Conservation (phyloP, 2,797 vertebrate species). For the Sebastiscus tertius region DNA sequence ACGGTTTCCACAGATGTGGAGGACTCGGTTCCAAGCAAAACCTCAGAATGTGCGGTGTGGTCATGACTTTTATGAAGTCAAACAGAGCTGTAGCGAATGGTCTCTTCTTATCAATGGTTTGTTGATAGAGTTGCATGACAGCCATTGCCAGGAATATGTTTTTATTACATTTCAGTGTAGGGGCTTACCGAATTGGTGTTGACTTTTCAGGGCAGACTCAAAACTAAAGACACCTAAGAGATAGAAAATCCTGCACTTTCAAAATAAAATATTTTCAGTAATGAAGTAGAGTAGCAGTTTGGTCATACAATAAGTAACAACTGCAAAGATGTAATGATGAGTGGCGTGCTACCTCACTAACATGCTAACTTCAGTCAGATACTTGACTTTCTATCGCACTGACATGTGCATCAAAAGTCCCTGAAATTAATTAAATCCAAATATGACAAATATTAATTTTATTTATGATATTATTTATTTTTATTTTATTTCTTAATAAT, state of each 20-base stretch:
- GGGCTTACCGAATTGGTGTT: not conserved
- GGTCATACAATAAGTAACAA: not conserved
- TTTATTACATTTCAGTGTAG: not conserved
- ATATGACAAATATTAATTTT: too few relatives aligned
- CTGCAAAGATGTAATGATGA: not conserved
- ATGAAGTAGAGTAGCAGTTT: not conserved
- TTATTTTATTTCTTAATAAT: too few relatives aligned
- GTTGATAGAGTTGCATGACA: not conserved
- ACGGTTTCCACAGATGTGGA: not conserved
- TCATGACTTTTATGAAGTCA: not conserved
- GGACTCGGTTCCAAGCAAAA: conserved; percentile 2
- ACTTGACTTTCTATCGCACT: not conserved
- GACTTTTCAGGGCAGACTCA: not conserved
- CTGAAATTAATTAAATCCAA: too few relatives aligned
- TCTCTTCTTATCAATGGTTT: conserved; percentile 1
- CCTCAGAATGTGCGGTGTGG: conserved; percentile 1
- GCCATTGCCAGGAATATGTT: not conserved
- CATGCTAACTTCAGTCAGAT: not conserved
- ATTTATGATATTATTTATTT: too few relatives aligned
- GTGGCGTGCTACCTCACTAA: not conserved
- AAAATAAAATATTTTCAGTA: not conserved
- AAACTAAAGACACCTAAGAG: not conserved
- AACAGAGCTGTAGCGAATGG: not conserved
- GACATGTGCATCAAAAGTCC: not conserved
- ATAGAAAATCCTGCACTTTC: not conserved